Evolutionary conservation across 2,888 invertebrate species (phyloP), one percentile per base, ranked within the genome.

Genomic region (Drosophila recens): DNA sequence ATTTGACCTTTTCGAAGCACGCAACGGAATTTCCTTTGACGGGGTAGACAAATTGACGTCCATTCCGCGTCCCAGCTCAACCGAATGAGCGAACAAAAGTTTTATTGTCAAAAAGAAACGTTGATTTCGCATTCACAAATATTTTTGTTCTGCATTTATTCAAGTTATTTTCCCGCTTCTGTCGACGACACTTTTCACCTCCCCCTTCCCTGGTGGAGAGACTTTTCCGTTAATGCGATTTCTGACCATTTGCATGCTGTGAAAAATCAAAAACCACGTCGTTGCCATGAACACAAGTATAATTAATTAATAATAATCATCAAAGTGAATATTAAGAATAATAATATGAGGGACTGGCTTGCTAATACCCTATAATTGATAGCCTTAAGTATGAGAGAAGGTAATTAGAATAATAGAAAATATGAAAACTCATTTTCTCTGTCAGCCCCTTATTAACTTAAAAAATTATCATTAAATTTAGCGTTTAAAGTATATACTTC

Each of bases 71-170:
- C 53, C 54, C 53, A 64, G 49, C 23, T 64, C 63, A 70, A 46
- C 54, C 51, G 70, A 82, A 45, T 23, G 23, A 69, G 67, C 59
- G 80, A 67, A 77, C 74, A 68, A 75, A 71, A 67, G 74, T 80
- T 85, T 74, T 77, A 72, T 82, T 74, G 64, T 63, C 66, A 46
- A 79, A 67, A 67, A 62, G 58, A 65, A 73, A 66, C 76, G 80
- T 86, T 76, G 69, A 74, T 86, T 76, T 83, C 42, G 38, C 61
- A 66, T 67, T 58, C 30, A 72, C 51, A 73, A 73, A 82, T 63
- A 52, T 56, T 79, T 84, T 75, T 54, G 54, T 30, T 8, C 43
- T 34, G 68, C 75, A 59, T 73, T 62, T 64, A 38, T 58, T 43
- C 59, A 40, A 69, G 56, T 38, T 52, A 58, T 49, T 65, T 70